Conservation (phyloP, 2,888 invertebrate species). For the Slavum lentiscoides region DNA sequence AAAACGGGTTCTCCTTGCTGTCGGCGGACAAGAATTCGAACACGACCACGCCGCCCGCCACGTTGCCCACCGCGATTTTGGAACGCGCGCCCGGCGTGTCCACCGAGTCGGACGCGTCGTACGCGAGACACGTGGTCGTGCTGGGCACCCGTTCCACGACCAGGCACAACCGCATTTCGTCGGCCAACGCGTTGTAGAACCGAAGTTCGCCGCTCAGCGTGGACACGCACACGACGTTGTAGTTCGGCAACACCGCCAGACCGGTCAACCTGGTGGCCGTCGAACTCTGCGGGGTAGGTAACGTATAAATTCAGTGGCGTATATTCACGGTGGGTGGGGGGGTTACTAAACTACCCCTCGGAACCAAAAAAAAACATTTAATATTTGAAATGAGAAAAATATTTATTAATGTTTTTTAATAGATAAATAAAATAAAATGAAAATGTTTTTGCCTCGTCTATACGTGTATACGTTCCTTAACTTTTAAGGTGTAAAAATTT, state of each 20-base stretch:
- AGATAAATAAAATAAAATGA: no score
- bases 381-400: no score
- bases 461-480: no score
- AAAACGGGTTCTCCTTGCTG: neutral
- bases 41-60: neutral
- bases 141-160: neutral
- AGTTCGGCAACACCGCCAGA: slow-evolving; percentile 74
- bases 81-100: neutral
- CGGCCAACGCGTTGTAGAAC: slow-evolving; percentile 73
- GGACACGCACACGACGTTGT: slow-evolving; percentile 75
- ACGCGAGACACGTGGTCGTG: neutral
- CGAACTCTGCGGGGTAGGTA: no score
- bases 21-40: neutral
- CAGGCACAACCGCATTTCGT: slow-evolving; percentile 61
- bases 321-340: no score
- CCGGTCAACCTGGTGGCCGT: slow-evolving; percentile 59
- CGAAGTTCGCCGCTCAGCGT: slow-evolving; percentile 77
- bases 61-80: neutral
- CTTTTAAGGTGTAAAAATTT: no score
- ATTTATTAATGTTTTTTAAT: no score
- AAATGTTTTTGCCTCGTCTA: no score
- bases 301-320: no score
- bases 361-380: no score
- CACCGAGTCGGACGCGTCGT: neutral
- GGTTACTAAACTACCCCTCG: no score